Evolutionary conservation across 1,140 invertebrate species (phyloP).

Genomic region (Drosophila repletoides): DNA sequence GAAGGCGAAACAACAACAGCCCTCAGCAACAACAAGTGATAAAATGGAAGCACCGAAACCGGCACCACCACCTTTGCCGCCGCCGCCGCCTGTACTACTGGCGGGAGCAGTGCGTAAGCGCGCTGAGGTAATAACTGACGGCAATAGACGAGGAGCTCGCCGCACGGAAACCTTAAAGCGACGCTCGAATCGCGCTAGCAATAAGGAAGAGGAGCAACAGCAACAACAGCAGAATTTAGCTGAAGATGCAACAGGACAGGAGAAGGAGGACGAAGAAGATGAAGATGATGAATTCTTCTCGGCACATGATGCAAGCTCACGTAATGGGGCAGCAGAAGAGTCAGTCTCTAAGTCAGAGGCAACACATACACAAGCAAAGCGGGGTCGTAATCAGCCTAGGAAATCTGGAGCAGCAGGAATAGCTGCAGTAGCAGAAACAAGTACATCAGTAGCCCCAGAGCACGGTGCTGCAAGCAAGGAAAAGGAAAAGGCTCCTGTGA

Average conservation of each 20-base stretch:
- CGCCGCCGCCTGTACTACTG: constrained; percentile 59
- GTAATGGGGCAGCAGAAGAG: constrained; percentile 55
- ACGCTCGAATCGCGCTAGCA: constrained; percentile 58
- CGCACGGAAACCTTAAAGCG: constrained; percentile 56
- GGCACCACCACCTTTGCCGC: background rate
- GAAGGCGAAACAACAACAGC: background rate
- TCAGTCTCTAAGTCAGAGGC: constrained; percentile 42
- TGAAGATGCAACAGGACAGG: constrained; percentile 7
- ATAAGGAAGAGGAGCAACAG: constrained; percentile 19
- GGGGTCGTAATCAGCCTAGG: constrained; percentile 43
- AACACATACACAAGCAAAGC: constrained; percentile 30
- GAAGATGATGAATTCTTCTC: constrained; percentile 74
- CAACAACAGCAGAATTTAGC: background rate
- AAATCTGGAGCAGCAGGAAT: constrained; percentile 29
- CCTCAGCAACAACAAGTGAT: constrained; percentile 48
- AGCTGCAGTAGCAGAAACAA: constrained; percentile 2
- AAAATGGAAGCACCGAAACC: constrained; percentile 37
- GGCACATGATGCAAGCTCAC: constrained; percentile 65
- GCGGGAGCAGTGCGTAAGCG: constrained; percentile 84
- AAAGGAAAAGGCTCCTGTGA: constrained; percentile 59
- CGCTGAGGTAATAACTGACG: constrained; percentile 81
- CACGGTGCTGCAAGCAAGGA: constrained; percentile 3
- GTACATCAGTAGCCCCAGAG: constrained; percentile 15
- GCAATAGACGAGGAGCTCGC: constrained; percentile 55
- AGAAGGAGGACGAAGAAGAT: constrained; percentile 45